These are phyloP conservation scores for Propsilocerus akamusi DNA, from an alignment of 1,140 invertebrate genomes.

Conservation along the genomic window DNA sequence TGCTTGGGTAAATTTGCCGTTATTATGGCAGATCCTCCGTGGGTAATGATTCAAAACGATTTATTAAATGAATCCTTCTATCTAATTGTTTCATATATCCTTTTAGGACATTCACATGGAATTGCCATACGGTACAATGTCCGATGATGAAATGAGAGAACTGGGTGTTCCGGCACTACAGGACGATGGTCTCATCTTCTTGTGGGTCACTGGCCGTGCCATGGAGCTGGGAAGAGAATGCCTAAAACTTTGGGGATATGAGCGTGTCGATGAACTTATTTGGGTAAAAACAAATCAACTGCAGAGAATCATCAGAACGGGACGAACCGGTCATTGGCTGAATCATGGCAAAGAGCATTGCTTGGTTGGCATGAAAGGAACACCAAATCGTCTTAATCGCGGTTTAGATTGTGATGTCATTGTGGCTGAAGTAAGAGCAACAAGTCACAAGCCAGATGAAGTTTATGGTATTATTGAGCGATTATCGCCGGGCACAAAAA, in stretches of 20 bases:
- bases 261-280: slow-evolving; percentile 91
- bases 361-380: slow-evolving; percentile 91
- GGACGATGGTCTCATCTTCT: slow-evolving; percentile 89
- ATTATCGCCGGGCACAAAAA: slow-evolving; percentile 79
- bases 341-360: slow-evolving; percentile 99
- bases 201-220: slow-evolving; percentile 95
- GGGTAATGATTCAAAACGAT: slow-evolving; percentile 63
- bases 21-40: slow-evolving; percentile 91
- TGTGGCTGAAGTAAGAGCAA: slow-evolving; percentile 92
- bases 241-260: slow-evolving; percentile 85
- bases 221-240: slow-evolving; percentile 94
- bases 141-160: slow-evolving; percentile 95
- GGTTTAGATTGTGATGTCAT: slow-evolving; percentile 96
- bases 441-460: slow-evolving; percentile 96
- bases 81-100: slow-evolving; percentile 9
- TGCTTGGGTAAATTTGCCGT: slow-evolving; percentile 87
- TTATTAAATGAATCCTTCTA: not conserved
- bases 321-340: slow-evolving; percentile 92
- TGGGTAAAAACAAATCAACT: slow-evolving; percentile 99
- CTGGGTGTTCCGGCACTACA: slow-evolving; percentile 77
- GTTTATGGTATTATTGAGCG: slow-evolving; percentile 87
- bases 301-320: slow-evolving; percentile 91
- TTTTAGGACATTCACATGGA: slow-evolving; percentile 27
- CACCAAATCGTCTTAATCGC: slow-evolving; percentile 75
- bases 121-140: slow-evolving; percentile 97